Base-by-base conservation (phyloP, 2,888 invertebrate species). In the Rhogogaster chlorosoma region DNA sequence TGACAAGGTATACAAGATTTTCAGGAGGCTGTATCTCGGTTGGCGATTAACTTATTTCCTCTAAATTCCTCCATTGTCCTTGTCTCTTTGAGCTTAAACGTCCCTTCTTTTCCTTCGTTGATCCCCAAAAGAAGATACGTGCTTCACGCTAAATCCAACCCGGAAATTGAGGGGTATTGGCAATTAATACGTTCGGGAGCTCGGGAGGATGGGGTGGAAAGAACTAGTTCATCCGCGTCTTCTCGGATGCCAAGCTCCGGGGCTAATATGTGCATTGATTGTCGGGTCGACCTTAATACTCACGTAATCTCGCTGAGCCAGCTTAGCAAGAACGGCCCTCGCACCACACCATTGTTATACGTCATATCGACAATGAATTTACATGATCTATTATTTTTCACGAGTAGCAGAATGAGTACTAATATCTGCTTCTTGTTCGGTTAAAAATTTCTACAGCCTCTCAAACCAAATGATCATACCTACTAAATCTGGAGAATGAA, bases 191-290 rank as follows among this genome's bases (percentile, higher is more conserved):
- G 80, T 80, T 77, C 77, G 45, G 53, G 53, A 75, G 32, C 26
- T 29, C 10, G 67, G 75, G 38, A 38, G 38, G n/a, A 61, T 61
- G 57, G 61, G 61, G 22, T 80, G 57, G 80, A 80, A 80, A 80
- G 80, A 80, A 80, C 61, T 80, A 61, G 80, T 80, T 80, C 80
- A 80, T 61, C 80, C 80, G 53, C 53, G 61, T 80, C 80, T 80
- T 80, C 80, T 80, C 80, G 18, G 78, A 61, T 61, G 80, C 71
- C 83, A 36, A 83, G 70, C 83, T 71, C 49, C 45, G n/a, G 77
- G 45, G 84, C 77, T 84, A 84, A 84, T 84, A 84, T 49, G 84
- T 78, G 84, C 84, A 84, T 84, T 84, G 84, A 84, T 78, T 84
- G 84, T 77, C 29, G 45, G 45, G 75, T 36, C 84, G 84, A 78